Conservation (phyloP, 2,113 vertebrate genomes). For the Strix uralensis region DNA sequence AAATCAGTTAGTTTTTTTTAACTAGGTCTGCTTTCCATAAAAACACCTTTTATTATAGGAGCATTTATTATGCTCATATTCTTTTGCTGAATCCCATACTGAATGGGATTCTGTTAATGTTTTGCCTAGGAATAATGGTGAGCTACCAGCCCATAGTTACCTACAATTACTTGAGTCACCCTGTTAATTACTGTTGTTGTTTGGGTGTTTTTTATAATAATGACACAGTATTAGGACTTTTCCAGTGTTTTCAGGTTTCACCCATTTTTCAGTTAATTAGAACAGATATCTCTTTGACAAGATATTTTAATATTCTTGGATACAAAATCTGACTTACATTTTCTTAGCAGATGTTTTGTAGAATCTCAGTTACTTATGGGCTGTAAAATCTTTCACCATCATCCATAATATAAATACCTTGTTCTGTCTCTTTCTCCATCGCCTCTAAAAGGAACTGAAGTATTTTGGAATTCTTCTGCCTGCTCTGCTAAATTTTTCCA, state of each 20-base stretch:
- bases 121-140: neutral
- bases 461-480: neutral
- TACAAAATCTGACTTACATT: neutral
- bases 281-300: neutral
- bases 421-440: neutral
- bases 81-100: neutral
- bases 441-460: neutral
- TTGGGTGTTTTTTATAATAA: neutral
- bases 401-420: neutral
- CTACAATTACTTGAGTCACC: neutral
- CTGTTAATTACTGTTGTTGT: neutral
- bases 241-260: neutral
- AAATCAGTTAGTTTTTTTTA: neutral
- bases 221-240: neutral
- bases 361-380: neutral
- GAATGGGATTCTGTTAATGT: neutral
- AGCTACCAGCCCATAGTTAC: neutral
- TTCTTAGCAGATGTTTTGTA: conserved; percentile 5
- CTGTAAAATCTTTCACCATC: neutral
- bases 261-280: neutral
- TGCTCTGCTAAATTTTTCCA: neutral
- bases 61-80: neutral
- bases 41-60: neutral
- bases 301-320: neutral
- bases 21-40: neutral